Base-by-base conservation (phyloP, 1,140 invertebrate species). In the Melanaphis sacchari region DNA sequence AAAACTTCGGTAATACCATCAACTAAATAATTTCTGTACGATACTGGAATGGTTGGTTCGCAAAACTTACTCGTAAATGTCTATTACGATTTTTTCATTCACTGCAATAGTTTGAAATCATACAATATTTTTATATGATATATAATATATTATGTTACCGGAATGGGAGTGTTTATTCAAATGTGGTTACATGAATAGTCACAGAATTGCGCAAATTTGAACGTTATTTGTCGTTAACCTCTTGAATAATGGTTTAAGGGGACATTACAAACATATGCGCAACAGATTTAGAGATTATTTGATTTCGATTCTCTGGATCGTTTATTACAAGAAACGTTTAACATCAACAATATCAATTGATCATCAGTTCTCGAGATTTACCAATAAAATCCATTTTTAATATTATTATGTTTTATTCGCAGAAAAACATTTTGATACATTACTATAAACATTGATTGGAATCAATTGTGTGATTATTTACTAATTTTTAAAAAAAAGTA, bases 1-100 rank as follows among this genome's bases (percentile, higher is more conserved):
- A 36, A 89, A 54, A 89, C 88, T 89, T 54, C 9, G 88, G 88
- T 89, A 89, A 89, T 89, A 89, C n/a, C 36, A 38, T 49, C 87
- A 36, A 89, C 46, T 54, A 38, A 89, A 89, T 76, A 76, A 76
- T 89, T 54, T 89, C 36, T 31, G 22, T 9, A 36, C 49, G 24
- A 1, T 26, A 26, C 36, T n/a, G 59, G 5, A 46, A 88, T 9
- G 85, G 88, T 89, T 11, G n/a, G 88, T 54, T 89, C 11, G 46
- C 8, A 52, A 76, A 76, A 76, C 59, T 76, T 76, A 54, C 46
- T 89, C 24, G 36, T 54, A 38, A 89, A 89, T 54, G 6, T 89
- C 87, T 7, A 88, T 36, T 38, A 26, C 31, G 22, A 24, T 38
- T 89, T 36, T 85, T 76, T 36, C 59, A 76, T 76, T 76, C 6